Percentiles rank a stretch among this genome's conserved stretches.
These are phyloP conservation scores for Astreopora myriophthalma DNA, from an alignment of 64 coral and sea anemone species.

Conservation along the genomic window DNA sequence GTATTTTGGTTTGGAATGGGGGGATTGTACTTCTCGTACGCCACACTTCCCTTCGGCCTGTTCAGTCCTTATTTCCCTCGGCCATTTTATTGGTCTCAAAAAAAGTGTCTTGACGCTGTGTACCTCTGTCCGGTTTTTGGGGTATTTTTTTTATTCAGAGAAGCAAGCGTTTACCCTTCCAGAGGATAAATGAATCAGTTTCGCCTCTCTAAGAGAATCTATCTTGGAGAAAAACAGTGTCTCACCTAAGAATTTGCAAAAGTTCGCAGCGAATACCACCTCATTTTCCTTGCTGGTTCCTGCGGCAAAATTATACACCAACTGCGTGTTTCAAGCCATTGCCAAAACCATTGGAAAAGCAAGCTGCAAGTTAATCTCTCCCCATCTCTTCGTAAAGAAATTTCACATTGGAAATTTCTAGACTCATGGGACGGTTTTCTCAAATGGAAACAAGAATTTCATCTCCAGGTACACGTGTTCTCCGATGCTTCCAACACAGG, in stretches of 20 bases:
- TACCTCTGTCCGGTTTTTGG: background rate
- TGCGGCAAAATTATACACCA: no score
- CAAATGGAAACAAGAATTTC: no score
- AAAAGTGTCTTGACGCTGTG: background rate
- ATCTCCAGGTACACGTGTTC: background rate
- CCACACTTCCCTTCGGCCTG: slow-evolving; percentile 5
- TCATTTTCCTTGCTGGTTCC: no score
- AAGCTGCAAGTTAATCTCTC: no score
- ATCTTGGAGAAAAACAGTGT: background rate
- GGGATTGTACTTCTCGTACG: background rate
- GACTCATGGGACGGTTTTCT: background rate
- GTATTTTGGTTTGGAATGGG: background rate
- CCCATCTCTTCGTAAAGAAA: no score
- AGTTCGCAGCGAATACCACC: no score
- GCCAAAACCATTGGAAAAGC: no score
- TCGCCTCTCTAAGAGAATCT: background rate
- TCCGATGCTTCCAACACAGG: background rate
- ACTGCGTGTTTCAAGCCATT: no score
- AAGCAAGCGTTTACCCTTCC: background rate
- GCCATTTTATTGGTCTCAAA: background rate
- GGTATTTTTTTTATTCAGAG: background rate
- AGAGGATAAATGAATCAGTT: background rate
- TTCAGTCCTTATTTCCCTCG: background rate
- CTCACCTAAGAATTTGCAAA: background rate
- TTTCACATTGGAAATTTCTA: no score